These are phyloP conservation scores for Capromys pilorides DNA, from an alignment of 2,797 vertebrate species.

Conservation along the genomic window DNA sequence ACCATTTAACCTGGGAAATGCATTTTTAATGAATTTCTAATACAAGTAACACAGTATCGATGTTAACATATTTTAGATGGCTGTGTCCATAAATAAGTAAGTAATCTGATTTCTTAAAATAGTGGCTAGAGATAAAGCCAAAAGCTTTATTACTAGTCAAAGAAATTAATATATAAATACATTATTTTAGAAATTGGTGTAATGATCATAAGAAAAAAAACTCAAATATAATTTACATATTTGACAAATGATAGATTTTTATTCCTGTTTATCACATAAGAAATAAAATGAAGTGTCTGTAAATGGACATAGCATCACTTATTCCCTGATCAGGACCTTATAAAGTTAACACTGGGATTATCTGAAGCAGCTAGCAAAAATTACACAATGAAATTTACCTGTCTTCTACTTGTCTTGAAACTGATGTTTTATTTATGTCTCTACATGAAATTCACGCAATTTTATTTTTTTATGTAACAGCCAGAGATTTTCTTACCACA, in stretches of 20 bases:
- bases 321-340: background rate
- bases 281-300: background rate
- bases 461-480: background rate
- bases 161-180: background rate
- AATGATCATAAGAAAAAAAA: background rate
- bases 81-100: background rate
- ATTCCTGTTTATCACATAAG: background rate
- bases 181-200: background rate
- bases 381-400: background rate
- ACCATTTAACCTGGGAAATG: background rate
- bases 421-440: background rate
- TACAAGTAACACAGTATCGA: background rate
- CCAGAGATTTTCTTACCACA: background rate
- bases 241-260: background rate
- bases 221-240: background rate
- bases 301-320: background rate
- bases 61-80: background rate
- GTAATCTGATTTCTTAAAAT: constrained; percentile 3
- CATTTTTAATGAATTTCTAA: constrained; percentile 2
- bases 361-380: background rate
- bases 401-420: background rate
- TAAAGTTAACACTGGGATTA: background rate
- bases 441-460: background rate
- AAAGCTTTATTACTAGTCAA: background rate
- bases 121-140: background rate